Base-by-base conservation (phyloP, 2,888 invertebrate genomes). In the Tenthredo amoena region DNA sequence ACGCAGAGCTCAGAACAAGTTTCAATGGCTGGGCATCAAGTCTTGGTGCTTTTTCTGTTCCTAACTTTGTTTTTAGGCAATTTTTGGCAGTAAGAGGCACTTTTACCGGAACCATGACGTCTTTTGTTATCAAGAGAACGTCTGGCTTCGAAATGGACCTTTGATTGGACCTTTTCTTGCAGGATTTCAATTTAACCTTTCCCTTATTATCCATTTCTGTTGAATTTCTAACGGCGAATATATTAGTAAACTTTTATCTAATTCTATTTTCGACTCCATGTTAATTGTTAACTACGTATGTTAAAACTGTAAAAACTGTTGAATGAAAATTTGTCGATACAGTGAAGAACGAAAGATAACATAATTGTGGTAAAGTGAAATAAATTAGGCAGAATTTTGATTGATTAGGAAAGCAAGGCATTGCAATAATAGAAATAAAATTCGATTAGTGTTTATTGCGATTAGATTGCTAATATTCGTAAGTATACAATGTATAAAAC, bases 51-150 rank as follows among this genome's bases (percentile, higher is more conserved):
- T 83, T 68, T 26, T 21, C 62, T 34, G 26, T 31, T 18, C n/a
- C 43, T 12, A 26, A 71, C n/a, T 68, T 83, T 21, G 18, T 40
- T 21, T 81, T 81, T 1, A 12, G 21, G 15, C 15, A 21, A 62
- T 37, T 81, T 83, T 71, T 10, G 34, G 21, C 47, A 43, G 68
- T 34, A 15, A 84, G 55, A 0, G 87, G 87, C 50, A 87, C 10
- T 47, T 86, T 84, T 0, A 86, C 26, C 1, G 88, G 88, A 47
- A 88, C 86, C 88, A 88, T 88, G 1, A 87, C 84, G 26, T 88
- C 86, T 81, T 87, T 88, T 1, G 86, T 88, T 40, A 88, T 77
- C 58, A 88, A 18, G 4, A 87, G 79, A n/a, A 88, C 72, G 18
- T 87, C 87, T 26, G 88, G 87, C 65, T 86, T 87, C n/a, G 84